Base-by-base conservation (phyloP, 2,888 invertebrate genomes). In the Drosophila koepferae region DNA sequence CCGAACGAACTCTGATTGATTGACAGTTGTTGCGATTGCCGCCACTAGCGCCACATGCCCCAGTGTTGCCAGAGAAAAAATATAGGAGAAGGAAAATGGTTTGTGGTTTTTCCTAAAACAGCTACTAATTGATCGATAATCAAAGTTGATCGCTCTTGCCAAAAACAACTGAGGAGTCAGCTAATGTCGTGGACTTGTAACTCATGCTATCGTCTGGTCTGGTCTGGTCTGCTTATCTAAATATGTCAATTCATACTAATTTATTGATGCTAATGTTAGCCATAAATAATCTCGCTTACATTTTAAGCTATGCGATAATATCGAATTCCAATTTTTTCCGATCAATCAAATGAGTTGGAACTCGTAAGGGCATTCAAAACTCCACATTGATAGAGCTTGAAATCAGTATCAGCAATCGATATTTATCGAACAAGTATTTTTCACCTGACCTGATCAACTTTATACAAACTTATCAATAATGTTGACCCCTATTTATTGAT, bases 31-130 rank as follows among this genome's bases (percentile, higher is more conserved):
- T 55, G 40, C 36, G 1, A 34, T 62, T 73, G 56, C 20, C 68
- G 58, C 76, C 76, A 51, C 44, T 65, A 62, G 74, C 79, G 75
- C 73, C 75, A 77, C 60, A 66, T 64, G 38, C 36, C 53, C 61
- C 70, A 34, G 34, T 40, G 12, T 16, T 20, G 54, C 54, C 36
- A 34, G 34, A 48, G 9, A 9, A 28, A 16, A 20, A 16, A 46
- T 6, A 49, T 14, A 28, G 28, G 5, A 28, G 28, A 6, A 28
- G 28, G 28, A 28, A 28, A 28, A 31, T 34, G 1, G 18, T 7
- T 36, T 36, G 18, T 51, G 36, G 51, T 51, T 51, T 51, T 51
- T 51, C 51, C 34, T 34, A 34, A 51, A n/a, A 56, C 51, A 51
- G 36, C 18, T 14, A 51, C 36, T 51, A 51, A 51, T 51, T 51